phyloP scores from a whole-genome alignment of 2,113 vertebrate genomes.

The Cyphomyrus plagiostoma region DNA sequence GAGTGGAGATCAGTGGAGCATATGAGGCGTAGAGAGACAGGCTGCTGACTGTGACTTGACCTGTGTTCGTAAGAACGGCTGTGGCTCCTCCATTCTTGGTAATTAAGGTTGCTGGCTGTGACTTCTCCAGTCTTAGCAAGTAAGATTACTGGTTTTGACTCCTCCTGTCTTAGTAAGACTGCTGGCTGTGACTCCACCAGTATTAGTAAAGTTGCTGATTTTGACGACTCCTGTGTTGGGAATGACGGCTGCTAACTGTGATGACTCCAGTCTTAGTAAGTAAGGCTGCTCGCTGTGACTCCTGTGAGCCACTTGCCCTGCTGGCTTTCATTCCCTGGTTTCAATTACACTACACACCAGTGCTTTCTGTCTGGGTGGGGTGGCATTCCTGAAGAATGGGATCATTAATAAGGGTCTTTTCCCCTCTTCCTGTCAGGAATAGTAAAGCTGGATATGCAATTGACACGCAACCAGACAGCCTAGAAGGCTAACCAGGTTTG shows the following conservation, averaged over 20 bases:
- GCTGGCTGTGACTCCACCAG: not conserved
- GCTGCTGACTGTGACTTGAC: not conserved
- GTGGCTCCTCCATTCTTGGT: not conserved
- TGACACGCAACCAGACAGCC: not conserved
- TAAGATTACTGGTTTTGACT: not conserved
- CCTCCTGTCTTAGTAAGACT: not conserved
- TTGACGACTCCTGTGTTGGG: not conserved
- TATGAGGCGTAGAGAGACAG: not conserved
- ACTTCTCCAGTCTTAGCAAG: not conserved
- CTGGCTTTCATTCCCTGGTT: conserved; percentile 3
- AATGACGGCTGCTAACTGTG: not conserved
- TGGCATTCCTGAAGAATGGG: conserved; percentile 14
- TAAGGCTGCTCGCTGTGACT: not conserved
- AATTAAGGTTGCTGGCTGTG: not conserved
- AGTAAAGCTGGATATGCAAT: not conserved
- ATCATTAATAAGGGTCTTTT: conserved; percentile 9
- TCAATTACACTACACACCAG: conserved; percentile 3
- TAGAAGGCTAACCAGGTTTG: not conserved
- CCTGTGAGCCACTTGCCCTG: not conserved
- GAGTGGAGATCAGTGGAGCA: not conserved
- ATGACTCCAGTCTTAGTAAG: not conserved
- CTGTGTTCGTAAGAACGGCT: not conserved
- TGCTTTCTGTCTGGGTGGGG: not conserved
- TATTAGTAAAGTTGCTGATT: not conserved
- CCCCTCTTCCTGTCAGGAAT: conserved; percentile 3